phyloP scores from a whole-genome alignment of 2,888 invertebrate species.

The Drosophila diplacantha region DNA sequence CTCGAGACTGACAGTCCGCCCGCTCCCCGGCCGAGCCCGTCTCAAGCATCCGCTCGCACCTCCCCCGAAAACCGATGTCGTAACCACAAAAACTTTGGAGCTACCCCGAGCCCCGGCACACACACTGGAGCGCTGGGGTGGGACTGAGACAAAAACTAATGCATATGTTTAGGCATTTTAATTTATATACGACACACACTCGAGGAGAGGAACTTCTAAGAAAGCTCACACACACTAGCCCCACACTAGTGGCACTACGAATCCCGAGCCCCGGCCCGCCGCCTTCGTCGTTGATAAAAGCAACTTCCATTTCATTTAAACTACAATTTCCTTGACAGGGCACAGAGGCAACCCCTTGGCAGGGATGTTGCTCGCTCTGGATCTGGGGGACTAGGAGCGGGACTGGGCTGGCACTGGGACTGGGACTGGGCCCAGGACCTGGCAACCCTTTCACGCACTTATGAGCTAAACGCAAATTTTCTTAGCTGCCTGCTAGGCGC shows the following conservation, averaged over 20 bases:
- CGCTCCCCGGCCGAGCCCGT: constrained; percentile 9
- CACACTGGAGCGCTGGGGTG: constrained; percentile 14
- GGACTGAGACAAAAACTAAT: constrained; percentile 72
- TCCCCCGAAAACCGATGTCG: constrained; percentile 65
- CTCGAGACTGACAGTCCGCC: constrained; percentile 56
- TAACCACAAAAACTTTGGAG: constrained; percentile 72
- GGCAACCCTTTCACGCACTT: constrained; percentile 73
- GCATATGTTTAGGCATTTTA: constrained; percentile 75
- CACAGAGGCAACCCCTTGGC: constrained; percentile 58
- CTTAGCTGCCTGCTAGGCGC: constrained; percentile 75
- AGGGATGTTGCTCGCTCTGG: constrained; percentile 32
- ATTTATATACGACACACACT: constrained; percentile 68
- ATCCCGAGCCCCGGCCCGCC: constrained; percentile 33
- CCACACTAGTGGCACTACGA: constrained; percentile 44
- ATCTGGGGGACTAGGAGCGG: not conserved
- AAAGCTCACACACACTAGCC: constrained; percentile 62
- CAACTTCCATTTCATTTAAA: constrained; percentile 75
- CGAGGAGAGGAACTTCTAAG: constrained; percentile 57
- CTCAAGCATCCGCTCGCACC: constrained; percentile 41
- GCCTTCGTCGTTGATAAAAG: constrained; percentile 71
- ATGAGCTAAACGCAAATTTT: constrained; percentile 74
- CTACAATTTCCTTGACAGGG: constrained; percentile 74
- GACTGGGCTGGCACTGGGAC: constrained; percentile 6
- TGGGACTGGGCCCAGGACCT: constrained; percentile 24
- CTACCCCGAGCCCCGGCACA: constrained; percentile 31